Conservation (phyloP, 2,888 invertebrate species). For the Lissonota sp. region DNA sequence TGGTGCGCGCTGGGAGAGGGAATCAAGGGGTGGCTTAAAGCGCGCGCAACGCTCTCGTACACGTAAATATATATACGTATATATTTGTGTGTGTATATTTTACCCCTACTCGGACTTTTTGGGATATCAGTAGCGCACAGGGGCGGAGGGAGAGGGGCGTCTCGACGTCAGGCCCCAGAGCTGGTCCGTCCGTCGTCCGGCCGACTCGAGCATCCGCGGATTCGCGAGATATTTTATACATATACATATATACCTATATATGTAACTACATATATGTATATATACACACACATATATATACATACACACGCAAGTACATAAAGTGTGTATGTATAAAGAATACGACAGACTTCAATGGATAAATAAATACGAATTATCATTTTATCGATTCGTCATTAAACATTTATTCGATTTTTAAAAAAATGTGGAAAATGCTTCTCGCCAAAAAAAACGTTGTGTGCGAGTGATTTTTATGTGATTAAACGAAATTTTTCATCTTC, state of each 20-base stretch:
- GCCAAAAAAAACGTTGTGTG: no score
- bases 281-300: conserved; percentile 13
- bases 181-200: conserved; percentile 83
- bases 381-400: no score
- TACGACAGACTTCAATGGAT: no score
- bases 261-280: conserved; percentile 43
- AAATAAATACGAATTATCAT: no score
- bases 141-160: conserved; percentile 72
- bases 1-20: conserved; percentile 31
- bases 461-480: no score
- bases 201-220: conserved; percentile 81
- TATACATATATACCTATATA: conserved; percentile 53
- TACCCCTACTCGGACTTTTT: conserved; percentile 56
- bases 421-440: no score
- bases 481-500: no score
- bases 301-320: conserved; percentile 10
- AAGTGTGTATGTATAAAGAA: conserved; percentile 25
- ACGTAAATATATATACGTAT: no score
- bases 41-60: conserved; percentile 63
- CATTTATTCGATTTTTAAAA: no score
- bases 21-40: conserved; percentile 39
- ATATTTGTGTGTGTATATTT: conserved; percentile 28
- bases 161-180: conserved; percentile 81
- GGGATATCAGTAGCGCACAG: conserved; percentile 37
- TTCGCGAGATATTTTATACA: conserved; percentile 75